phyloP scores from a whole-genome alignment of 2,113 vertebrate genomes.

The Aldabrachelys gigantea region DNA sequence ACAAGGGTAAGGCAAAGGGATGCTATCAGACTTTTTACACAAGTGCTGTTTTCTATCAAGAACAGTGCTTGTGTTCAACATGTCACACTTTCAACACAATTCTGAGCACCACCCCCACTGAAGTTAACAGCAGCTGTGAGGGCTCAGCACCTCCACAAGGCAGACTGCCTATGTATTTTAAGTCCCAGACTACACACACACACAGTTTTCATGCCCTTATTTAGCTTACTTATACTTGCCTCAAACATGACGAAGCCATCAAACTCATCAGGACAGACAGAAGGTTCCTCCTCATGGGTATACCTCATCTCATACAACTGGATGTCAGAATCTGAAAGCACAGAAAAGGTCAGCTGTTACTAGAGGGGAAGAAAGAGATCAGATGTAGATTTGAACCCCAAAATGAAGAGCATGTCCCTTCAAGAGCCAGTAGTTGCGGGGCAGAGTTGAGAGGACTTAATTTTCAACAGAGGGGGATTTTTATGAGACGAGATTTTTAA shows the following conservation, averaged over 20 bases:
- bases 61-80: background rate
- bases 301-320: constrained; percentile 84
- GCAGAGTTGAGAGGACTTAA: background rate
- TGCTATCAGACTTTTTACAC: background rate
- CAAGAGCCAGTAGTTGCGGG: rapidly evolving
- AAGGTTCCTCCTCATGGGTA: constrained; percentile 83
- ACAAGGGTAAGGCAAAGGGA: background rate
- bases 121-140: background rate
- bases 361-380: background rate
- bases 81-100: no score
- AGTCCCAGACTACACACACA: rapidly evolving
- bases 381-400: rapidly evolving
- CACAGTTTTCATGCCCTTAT: rapidly evolving
- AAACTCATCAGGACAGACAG: constrained; percentile 88
- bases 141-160: rapidly evolving
- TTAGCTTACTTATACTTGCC: constrained; percentile 76
- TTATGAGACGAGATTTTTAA: background rate
- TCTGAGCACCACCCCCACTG: background rate
- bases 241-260: constrained; percentile 88
- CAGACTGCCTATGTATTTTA: background rate
- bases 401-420: rapidly evolving
- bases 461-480: background rate
- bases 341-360: background rate
- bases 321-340: constrained; percentile 83
- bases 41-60: background rate